Base-by-base conservation (phyloP, 2,113 vertebrate genomes). In the Muntiacus muntjak region DNA sequence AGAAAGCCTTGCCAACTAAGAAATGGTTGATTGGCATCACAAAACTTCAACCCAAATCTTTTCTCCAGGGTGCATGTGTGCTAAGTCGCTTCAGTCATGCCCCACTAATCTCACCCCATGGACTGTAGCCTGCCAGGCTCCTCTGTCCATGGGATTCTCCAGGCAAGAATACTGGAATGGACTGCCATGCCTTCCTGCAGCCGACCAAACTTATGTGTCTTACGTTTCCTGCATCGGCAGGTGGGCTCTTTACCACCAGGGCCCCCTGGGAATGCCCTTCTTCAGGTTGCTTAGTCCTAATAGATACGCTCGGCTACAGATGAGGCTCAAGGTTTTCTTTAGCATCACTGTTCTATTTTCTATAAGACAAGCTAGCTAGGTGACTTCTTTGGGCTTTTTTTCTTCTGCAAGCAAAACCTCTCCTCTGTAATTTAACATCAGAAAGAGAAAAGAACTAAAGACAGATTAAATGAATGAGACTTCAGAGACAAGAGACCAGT, bases 291-390 rank as follows among this genome's bases (percentile, higher is more conserved):
- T 87, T 74, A 79, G 1, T 8, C 5, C 43, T 58, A 86, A 58
- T 17, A 76, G 23, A 33, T 52, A 58, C 4, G 1, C 19, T 76
- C 0, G 1, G 7, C 15, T 71, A n/a, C 2, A 81, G 58, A 2
- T 50, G 17, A 92, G 6, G 4, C 7, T 88, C 13, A 57, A 76
- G 2, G 19, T 28, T 62, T 91, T 58, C 81, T 86, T 86, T 83
- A 62, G 15, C 0, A 93, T 6, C 0, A 26, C 2, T 94, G 2
- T 16, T 95, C 16, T 64, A 86, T 52, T 50, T 64, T 33, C 86
- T 85, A 5, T 40, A 89, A 85, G n/a, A 71, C 47, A 90, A 21
- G 0, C 13, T 84, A 14, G 10, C 7, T 52, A 40, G 30, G 47
- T 36, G 0, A 47, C 8, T 79, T 82, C 7, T 58, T 84, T 71